These are phyloP conservation scores for Rhinopomastus cyanomelas DNA, from an alignment of 2,113 vertebrate genomes.

Conservation along the genomic window DNA sequence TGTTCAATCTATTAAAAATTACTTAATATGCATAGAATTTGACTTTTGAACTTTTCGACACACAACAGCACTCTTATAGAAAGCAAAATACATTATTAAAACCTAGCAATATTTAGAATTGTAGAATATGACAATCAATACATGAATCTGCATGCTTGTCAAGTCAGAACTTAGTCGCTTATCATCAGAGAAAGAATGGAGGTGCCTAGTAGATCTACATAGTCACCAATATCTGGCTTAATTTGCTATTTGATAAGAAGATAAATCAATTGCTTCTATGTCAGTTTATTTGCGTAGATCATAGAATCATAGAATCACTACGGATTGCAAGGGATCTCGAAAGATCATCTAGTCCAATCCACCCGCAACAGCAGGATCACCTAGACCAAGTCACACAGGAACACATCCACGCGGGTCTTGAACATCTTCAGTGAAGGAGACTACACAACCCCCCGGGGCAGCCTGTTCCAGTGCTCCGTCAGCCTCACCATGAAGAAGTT, in stretches of 20 bases:
- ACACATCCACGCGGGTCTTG: no score
- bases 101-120: not conserved
- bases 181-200: not conserved
- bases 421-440: no score
- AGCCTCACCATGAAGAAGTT: no score
- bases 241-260: not conserved
- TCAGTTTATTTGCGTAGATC: not conserved
- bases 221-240: not conserved
- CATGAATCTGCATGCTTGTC: not conserved
- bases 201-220: not conserved
- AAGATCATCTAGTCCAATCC: no score
- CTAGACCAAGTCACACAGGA: no score
- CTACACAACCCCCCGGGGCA: no score
- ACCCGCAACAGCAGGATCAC: no score
- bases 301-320: no score
- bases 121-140: not conserved
- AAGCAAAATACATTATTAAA: not conserved
- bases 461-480: no score
- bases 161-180: not conserved
- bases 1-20: conserved; percentile 46
- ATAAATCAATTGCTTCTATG: not conserved
- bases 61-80: not conserved
- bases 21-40: conserved; percentile 34
- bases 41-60: conserved; percentile 49
- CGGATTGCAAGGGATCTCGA: no score